Conservation (phyloP, 2,797 vertebrate genomes). For the Sebastes oblongus region DNA sequence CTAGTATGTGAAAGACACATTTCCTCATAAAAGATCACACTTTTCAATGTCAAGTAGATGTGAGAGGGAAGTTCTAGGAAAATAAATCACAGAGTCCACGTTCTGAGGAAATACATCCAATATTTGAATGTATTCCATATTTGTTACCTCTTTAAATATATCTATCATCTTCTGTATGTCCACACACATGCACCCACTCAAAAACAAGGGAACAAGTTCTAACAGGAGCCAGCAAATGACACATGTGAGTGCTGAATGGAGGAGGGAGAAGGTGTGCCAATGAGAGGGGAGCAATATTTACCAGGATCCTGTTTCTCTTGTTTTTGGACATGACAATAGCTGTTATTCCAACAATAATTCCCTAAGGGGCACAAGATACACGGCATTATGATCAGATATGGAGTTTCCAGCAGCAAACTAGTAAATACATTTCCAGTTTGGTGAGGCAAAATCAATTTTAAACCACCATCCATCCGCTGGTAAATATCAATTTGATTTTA, state of each 20-base stretch:
- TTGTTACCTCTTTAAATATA: neutral
- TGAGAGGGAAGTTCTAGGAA: neutral
- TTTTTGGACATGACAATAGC: conserved; percentile 89
- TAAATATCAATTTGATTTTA: neutral
- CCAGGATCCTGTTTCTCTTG: conserved; percentile 81
- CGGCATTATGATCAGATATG: neutral
- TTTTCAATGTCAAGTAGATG: neutral
- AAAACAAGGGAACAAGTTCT: conserved; percentile 35
- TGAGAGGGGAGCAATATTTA: conserved; percentile 62
- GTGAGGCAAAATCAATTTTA: neutral
- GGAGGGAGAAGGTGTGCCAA: neutral
- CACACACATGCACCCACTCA: neutral
- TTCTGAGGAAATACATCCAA: neutral
- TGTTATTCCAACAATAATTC: conserved; percentile 80
- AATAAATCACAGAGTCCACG: neutral
- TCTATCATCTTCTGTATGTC: neutral
- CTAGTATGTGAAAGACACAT: neutral
- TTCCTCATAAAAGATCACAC: neutral
- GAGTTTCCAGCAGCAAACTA: neutral
- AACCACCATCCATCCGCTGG: neutral
- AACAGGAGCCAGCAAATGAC: conserved; percentile 38
- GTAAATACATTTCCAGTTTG: neutral
- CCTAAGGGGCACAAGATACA: conserved; percentile 62
- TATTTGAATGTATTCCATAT: neutral
- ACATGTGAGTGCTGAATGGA: neutral